Percentiles rank a stretch among this genome's conserved stretches.
Conservation (phyloP, 2,888 invertebrate genomes). For the Podotricha telesiphe region DNA sequence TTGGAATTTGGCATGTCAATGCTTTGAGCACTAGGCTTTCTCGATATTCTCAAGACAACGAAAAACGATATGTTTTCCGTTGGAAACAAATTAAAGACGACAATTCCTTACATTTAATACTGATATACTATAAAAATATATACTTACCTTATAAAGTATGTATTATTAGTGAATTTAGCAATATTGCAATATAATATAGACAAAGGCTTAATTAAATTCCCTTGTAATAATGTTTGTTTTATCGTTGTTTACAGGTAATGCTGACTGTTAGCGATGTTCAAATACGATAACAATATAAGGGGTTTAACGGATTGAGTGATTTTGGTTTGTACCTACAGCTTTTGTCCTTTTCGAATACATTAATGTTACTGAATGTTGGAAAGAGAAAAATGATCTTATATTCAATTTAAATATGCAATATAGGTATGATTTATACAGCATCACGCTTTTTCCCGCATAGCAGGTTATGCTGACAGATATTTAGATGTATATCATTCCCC, state of each 20-base stretch:
- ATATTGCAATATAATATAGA: background rate
- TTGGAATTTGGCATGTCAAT: too few relatives aligned
- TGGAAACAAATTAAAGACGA: too few relatives aligned
- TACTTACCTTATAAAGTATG: background rate
- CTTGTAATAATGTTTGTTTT: slow-evolving; percentile 37
- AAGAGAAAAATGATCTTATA: background rate
- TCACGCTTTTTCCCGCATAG: background rate
- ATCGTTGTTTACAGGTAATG: slow-evolving; percentile 43
- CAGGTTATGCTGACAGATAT: background rate
- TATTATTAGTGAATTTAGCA: slow-evolving; percentile 19
- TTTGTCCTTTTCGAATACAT: slow-evolving; percentile 18
- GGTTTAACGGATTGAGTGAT: slow-evolving; percentile 24
- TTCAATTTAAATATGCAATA: background rate
- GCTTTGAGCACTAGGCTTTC: too few relatives aligned
- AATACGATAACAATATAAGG: slow-evolving; percentile 29
- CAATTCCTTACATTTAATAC: too few relatives aligned
- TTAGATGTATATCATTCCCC: too few relatives aligned
- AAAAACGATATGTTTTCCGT: too few relatives aligned
- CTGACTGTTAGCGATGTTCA: slow-evolving; percentile 38
- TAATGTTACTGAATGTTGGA: background rate
- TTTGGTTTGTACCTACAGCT: slow-evolving; percentile 14
- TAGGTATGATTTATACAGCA: background rate
- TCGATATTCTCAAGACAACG: too few relatives aligned
- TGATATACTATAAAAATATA: too few relatives aligned
- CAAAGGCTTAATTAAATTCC: slow-evolving; percentile 17